Base-by-base conservation (phyloP, 1,140 invertebrate genomes). In the Planococcus citri region DNA sequence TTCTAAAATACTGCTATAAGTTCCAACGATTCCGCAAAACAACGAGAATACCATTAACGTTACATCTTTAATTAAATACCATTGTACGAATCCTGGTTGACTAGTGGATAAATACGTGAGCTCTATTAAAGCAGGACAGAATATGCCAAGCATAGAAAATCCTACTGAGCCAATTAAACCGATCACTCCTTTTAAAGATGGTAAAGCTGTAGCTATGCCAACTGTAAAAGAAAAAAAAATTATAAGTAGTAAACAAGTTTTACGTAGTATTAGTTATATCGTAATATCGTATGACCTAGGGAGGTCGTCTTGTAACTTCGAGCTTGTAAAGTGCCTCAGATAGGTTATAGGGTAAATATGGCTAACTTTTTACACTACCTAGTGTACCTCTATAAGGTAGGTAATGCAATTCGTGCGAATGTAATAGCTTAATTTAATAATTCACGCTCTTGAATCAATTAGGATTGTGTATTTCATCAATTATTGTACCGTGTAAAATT, bases 161-260 rank as follows among this genome's bases (percentile, higher is more conserved):
- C 91, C 92, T 0, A 97, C 85, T 0, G 92, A 89, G 57, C 95
- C 95, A n/a, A 97, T 90, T 0, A 97, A 81, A 0, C 94, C 93
- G 70, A 98, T 98, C 76, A 97, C 89, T 1, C 94, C 86, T 2
- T 92, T 92, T 21, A 98, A 79, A 74, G 94, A 87, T 1, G 94
- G 93, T 68, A 97, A 85, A 0, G 87, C 84, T 25, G 90, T 86
- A 0, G 94, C 94, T 67, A 95, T 84, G 22, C 80, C 80, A 71
- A 94, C 87, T 77, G 87, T 83, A 75, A 86, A 64, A 25, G 20
- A 24, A 64, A 14, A 6, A 25, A 64, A 64, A 24, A 6, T 24
- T 25, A 64, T 2, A 64, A 51, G 41, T 51, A 51, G n/a, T 17
- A 51, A 51, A 51, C 41, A 17, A 51, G 41, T 51, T 51, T 51